A percentile compares a stretch with the other conserved stretches of the same genome.
Conservation (phyloP, 2,113 vertebrate species). For the Ptilonorhynchus violaceus region DNA sequence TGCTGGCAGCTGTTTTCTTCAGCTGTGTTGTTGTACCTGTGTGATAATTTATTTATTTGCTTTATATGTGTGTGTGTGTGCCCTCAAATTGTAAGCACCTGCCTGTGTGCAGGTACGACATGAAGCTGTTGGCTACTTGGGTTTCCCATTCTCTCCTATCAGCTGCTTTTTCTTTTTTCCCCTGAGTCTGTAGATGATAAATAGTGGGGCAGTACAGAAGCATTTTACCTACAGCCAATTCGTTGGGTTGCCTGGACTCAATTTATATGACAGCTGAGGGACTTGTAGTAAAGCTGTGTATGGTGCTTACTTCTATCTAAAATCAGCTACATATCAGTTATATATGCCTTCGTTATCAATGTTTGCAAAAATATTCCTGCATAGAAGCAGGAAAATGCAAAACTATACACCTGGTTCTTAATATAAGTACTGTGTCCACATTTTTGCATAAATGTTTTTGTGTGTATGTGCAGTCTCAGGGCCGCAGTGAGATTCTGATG, state of each 20-base stretch:
- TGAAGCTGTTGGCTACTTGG: background rate
- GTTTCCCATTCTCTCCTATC: background rate
- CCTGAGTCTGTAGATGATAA: background rate
- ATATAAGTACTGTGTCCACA: background rate
- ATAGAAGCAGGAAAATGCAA: background rate
- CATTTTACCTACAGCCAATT: background rate
- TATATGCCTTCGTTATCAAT: background rate
- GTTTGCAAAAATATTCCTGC: background rate
- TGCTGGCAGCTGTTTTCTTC: background rate
- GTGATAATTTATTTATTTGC: background rate
- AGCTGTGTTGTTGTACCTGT: background rate
- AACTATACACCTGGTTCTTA: background rate
- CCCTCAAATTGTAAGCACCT: background rate
- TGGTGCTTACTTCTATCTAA: background rate
- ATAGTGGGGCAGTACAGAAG: background rate
- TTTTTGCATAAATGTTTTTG: background rate
- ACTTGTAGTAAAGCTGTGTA: background rate
- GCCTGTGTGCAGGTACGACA: background rate
- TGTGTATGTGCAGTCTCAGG: slow-evolving; percentile 84
- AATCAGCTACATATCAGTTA: background rate
- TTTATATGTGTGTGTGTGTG: background rate
- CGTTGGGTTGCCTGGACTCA: background rate
- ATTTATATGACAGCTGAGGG: background rate
- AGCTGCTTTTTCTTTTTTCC: background rate
- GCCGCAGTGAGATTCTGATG: slow-evolving; percentile 94